These are phyloP conservation scores for Ganaspis brasiliensis DNA, from an alignment of 2,888 invertebrate species.

Conservation along the genomic window DNA sequence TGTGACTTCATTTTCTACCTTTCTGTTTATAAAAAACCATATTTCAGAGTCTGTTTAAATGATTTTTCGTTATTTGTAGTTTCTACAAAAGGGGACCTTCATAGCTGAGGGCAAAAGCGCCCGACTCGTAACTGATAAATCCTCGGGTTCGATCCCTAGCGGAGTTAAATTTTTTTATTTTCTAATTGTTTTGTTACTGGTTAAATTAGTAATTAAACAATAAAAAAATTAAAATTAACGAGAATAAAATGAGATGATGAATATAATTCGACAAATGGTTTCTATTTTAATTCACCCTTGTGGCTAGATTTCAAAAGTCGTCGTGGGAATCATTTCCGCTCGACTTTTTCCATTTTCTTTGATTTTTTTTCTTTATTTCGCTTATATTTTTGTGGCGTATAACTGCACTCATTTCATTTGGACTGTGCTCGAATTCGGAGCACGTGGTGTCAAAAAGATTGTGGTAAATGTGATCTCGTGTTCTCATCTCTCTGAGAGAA, in stretches of 20 bases:
- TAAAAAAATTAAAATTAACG: too few species aligned
- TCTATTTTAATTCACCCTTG: background rate
- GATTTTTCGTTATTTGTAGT: too few species aligned
- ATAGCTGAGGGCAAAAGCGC: too few species aligned
- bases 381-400: slow-evolving; percentile 29
- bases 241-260: too few species aligned
- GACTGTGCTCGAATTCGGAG: slow-evolving; percentile 36
- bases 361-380: slow-evolving; percentile 8
- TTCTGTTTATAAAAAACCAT: too few species aligned
- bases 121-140: too few species aligned
- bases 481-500: background rate
- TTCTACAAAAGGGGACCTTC: too few species aligned
- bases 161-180: too few species aligned
- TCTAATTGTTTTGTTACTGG: background rate
- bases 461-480: slow-evolving; percentile 27
- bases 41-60: too few species aligned
- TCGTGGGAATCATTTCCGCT: slow-evolving; percentile 14
- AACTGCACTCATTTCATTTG: slow-evolving; percentile 27
- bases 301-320: background rate
- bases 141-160: too few species aligned
- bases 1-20: too few species aligned
- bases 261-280: background rate
- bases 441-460: slow-evolving; percentile 35
- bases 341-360: slow-evolving; percentile 34
- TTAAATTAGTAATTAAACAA: too few species aligned